A percentile compares a stretch with the other conserved stretches of the same genome.
Evolutionary conservation across 2,797 vertebrate species (phyloP).

Genomic region (Pangasius macronema): DNA sequence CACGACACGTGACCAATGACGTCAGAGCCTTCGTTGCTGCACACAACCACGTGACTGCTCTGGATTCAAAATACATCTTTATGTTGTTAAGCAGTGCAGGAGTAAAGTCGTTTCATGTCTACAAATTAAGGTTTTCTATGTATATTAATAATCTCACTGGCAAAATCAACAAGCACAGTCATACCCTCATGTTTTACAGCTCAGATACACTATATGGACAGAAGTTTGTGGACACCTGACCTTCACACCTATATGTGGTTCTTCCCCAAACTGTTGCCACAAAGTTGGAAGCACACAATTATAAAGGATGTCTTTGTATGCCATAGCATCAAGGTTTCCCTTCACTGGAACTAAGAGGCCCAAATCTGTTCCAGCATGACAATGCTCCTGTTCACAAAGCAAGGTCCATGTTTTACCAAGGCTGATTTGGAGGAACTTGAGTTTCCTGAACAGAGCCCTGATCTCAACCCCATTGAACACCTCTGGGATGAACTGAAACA

Average conservation of each 20-base stretch:
- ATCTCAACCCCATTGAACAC: too few relatives aligned
- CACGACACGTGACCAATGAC: background rate
- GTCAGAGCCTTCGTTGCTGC: too few relatives aligned
- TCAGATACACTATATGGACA: background rate
- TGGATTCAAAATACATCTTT: background rate
- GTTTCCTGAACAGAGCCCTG: too few relatives aligned
- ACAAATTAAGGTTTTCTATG: background rate
- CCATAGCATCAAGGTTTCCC: too few relatives aligned
- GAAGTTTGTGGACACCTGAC: background rate
- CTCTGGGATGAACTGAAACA: background rate
- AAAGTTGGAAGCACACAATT: too few relatives aligned
- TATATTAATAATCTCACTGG: background rate
- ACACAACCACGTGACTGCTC: background rate
- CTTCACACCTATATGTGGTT: background rate
- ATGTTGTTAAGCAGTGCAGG: background rate
- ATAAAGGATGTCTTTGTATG: too few relatives aligned
- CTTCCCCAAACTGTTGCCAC: too few relatives aligned
- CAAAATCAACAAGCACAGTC: background rate
- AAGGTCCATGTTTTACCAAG: too few relatives aligned
- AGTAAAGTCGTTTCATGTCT: background rate
- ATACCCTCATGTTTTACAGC: background rate
- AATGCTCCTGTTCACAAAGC: too few relatives aligned
- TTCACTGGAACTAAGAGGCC: too few relatives aligned
- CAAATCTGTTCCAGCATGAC: too few relatives aligned
- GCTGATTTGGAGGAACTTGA: too few relatives aligned